A percentile compares a stretch with the other conserved stretches of the same genome.
Evolutionary conservation across 1,140 invertebrate species (phyloP).

Genomic region (Teleopsis dalmanni): DNA sequence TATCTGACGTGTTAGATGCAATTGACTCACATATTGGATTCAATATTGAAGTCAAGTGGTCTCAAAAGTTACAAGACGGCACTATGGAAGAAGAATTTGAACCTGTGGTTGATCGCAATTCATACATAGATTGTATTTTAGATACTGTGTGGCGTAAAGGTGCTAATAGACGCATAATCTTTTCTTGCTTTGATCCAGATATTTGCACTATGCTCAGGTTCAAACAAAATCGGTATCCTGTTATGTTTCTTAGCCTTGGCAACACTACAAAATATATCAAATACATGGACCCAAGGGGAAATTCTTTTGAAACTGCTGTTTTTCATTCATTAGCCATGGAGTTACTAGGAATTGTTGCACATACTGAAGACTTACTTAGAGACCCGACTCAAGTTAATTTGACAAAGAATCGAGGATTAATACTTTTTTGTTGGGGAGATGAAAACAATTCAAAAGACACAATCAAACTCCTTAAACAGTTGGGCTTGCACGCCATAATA

Average conservation of each 20-base stretch:
- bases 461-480: conserved; percentile 74
- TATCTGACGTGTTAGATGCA: conserved; percentile 70
- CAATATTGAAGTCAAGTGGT: conserved; percentile 95
- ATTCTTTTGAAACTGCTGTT: conserved; percentile 71
- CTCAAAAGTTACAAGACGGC: conserved; percentile 76
- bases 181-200: conserved; percentile 93
- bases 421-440: conserved; percentile 95
- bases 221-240: conserved; percentile 93
- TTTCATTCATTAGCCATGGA: conserved; percentile 71
- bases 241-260: conserved; percentile 87
- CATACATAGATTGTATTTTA: conserved; percentile 76
- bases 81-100: conserved; percentile 63
- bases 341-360: conserved; percentile 81
- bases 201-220: conserved; percentile 83
- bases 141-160: conserved; percentile 72
- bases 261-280: conserved; percentile 69
- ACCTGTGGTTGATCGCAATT: conserved; percentile 77
- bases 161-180: conserved; percentile 71
- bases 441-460: conserved; percentile 86
- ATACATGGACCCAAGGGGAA: conserved; percentile 77
- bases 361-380: conserved; percentile 82
- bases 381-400: conserved; percentile 72
- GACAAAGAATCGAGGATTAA: conserved; percentile 66
- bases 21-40: conserved; percentile 81
- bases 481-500: conserved; percentile 87